Percentiles rank a stretch among this genome's conserved stretches.
These are phyloP conservation scores for Drosophila demipolita DNA, from an alignment of 2,888 invertebrate genomes.

Conservation along the genomic window DNA sequence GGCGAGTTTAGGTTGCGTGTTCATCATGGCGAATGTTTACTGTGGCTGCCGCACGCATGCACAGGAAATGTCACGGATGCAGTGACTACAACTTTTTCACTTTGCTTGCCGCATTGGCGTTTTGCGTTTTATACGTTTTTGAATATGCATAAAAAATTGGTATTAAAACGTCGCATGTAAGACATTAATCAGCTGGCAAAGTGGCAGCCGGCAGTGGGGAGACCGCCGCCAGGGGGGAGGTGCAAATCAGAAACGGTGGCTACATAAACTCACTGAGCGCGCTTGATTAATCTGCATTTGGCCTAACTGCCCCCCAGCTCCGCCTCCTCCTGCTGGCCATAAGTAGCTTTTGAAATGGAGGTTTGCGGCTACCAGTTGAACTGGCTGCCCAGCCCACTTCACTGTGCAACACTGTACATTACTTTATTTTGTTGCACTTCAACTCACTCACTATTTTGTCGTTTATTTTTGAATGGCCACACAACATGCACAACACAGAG, in stretches of 20 bases:
- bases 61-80: slow-evolving; percentile 76
- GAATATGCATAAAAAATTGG: slow-evolving; percentile 80
- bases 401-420: slow-evolving; percentile 25
- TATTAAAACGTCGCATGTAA: slow-evolving; percentile 81
- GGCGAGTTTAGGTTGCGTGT: not conserved
- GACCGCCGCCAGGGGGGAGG: not conserved
- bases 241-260: slow-evolving; percentile 51
- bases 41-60: slow-evolving; percentile 59
- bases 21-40: slow-evolving; percentile 12
- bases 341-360: slow-evolving; percentile 58
- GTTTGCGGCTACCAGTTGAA: slow-evolving; percentile 39
- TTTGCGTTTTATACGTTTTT: slow-evolving; percentile 52
- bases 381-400: slow-evolving; percentile 54
- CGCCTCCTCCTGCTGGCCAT: slow-evolving; percentile 8
- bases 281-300: slow-evolving; percentile 77
- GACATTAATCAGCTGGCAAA: slow-evolving; percentile 79
- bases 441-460: slow-evolving; percentile 16
- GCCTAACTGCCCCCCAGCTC: slow-evolving; percentile 11
- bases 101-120: slow-evolving; percentile 38
- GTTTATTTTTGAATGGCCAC: slow-evolving; percentile 81
- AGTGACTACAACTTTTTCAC: slow-evolving; percentile 69
- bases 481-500: slow-evolving; percentile 60
- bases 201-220: slow-evolving; percentile 66
- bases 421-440: slow-evolving; percentile 28
- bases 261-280: slow-evolving; percentile 70